Evolutionary conservation across 1,140 invertebrate genomes (phyloP), one percentile per base, ranked within the genome.

Genomic region (Odontomachus brunneus): DNA sequence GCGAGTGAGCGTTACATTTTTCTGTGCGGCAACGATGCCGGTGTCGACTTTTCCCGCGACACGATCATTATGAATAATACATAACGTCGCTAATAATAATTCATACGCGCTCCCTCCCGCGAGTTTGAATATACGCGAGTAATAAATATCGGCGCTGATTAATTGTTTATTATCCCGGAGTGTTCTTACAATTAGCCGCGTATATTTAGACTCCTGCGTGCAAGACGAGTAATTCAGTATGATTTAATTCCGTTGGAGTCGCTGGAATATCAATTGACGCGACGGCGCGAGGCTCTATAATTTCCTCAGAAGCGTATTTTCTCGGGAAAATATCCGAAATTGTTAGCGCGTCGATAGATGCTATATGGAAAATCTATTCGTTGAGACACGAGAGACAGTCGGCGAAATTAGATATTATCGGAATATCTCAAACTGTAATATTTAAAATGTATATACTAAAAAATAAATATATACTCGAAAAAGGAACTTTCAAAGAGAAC

Each of bases 11-110:
- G 33, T 12, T 29, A 24, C 57, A 62, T 67, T 67, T 83, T 55
- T 71, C 38, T 44, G 51, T 17, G 15, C 24, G 12, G 44, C 26
- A 44, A 51, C 38, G 63, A 76, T 57, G 59, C 17, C 15, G 19
- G 24, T 22, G 51, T 15, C 22, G 44, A 65, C 14, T 48, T 62
- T 74, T 29, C 15, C 38, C 29, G 55, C 82, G 85, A 84, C 69
- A 84, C 33, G 69, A 49, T 82, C 82, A 71, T 84, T 74, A 55
- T 76, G 60, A 65, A 76, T 66, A 62, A 26, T 53, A 55, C 19
- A 66, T 65, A 76, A 76, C 19, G 60, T 53, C 26, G 4, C 48
- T 66, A 19, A 19, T 19, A 38, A 53, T 76, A 76, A 66, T 76
- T 29, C 49, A 26, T 26, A 4, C 48, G 19, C 26, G 26, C 44